Evolutionary conservation across 2,888 invertebrate genomes (phyloP), one percentile per base, ranked within the genome.

Genomic region (Ptycholaimellus sp.): DNA sequence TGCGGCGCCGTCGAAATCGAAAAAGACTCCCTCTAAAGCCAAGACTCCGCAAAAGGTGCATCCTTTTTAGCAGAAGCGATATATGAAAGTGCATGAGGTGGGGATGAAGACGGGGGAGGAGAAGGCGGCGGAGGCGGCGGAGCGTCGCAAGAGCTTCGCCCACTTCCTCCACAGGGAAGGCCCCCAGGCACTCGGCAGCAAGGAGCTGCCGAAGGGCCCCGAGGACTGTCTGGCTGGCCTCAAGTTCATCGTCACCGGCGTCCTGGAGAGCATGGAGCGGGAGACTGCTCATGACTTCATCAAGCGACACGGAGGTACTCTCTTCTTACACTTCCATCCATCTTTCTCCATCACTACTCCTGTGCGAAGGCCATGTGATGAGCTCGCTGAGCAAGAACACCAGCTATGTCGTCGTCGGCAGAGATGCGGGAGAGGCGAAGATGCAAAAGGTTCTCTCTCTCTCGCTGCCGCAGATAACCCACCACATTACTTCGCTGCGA

Each of bases 351-450:
- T 14, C 30, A 30, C 14, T 7, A 25, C 25, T 25, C 7, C 7
- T 9, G 7, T 25, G 7, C 25, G 7, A 17, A 5, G 33, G 33
- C 1, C 70, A 71, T 53, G 68, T 76, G 2, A 74, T 76, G 41
- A 68, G 66, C 29, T 63, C 68, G 30, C 67, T 85, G 17, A 78
- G 80, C 40, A 73, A 70, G 51, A 76, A 76, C 64, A 76, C 78
- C 6, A 72, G 72, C 47, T 83, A 79, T 58, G 57, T 87, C 2
- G 65, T 87, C 18, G 70, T 74, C 2, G 87, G 87, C 0, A 74
- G 79, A 35, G 78, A 83, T 36, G 68, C 80, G 1, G 87, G 85
- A 0, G 76, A 75, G 6, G 68, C 75, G 3, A 87, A 87, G 66
- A 56, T 79, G 30, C 69, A 70, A 0, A 81, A 80, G 59, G 66